Evolutionary conservation across 1,140 invertebrate genomes (phyloP), one percentile per base, ranked within the genome.

Genomic region (Hyphantria cunea): DNA sequence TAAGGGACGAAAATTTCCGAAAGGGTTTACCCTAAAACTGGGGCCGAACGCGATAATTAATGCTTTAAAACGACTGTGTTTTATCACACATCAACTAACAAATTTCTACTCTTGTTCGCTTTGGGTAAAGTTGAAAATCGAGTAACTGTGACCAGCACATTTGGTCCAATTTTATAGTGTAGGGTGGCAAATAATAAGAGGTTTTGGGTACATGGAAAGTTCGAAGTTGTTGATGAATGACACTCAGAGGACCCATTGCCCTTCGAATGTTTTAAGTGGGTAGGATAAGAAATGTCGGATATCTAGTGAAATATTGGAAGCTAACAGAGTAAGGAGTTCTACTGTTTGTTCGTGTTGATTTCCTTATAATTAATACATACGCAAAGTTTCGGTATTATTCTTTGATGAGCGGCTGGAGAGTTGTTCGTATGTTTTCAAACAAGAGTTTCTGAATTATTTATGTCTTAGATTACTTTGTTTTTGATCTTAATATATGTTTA

Each of bases 191-290:
- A 88, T 87, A 88, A 88, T 90, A 90, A 88, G 84, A 85, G 86
- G 55, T 78, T 82, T 83, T 80, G 78, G 78, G 84, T 88, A 86
- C 82, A 87, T 87, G 80, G 76, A 84, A 88, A 90, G 84, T 88
- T 89, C 66, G 85, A 76, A 88, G 80, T 86, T 81, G 78, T 87
- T 90, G 88, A 90, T 90, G 88, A 88, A 90, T 89, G 88, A 90
- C 88, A 90, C 88, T 90, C 88, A 32, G 73, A 73, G 87, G 87
- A 74, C 80, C 87, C 86, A 90, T 90, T 87, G 86, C 87, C 87
- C 87, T 90, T 90, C 85, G 84, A 84, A 85, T 81, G 87, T 87
- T 90, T 90, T 86, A 90, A 88, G 80, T 83, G 84, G 84, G 80
- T 84, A 78, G 76, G 87, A 90, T 89, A 90, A 90, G 88, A 89